These are phyloP conservation scores for Isotomurus palustris DNA, from an alignment of 2,888 invertebrate species.

Conservation along the genomic window DNA sequence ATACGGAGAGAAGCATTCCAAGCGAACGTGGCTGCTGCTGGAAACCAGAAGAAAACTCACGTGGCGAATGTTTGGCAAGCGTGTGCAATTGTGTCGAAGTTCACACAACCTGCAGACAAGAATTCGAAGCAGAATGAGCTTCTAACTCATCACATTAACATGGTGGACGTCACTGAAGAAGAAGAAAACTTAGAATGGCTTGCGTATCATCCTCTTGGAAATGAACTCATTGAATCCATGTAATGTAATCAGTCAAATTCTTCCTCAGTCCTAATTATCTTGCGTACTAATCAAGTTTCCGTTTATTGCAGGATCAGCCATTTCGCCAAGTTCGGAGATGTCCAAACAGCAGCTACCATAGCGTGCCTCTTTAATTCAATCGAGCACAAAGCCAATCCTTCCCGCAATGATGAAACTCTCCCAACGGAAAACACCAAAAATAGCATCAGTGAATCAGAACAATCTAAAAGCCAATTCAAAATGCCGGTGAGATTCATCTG, in stretches of 20 bases:
- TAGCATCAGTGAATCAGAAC: too few species aligned
- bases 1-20: constrained; percentile 17
- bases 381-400: constrained; percentile 11
- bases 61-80: constrained; percentile 40
- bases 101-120: constrained; percentile 12
- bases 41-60: constrained; percentile 19
- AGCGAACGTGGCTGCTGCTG: constrained; percentile 30
- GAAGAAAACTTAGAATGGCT: constrained; percentile 71
- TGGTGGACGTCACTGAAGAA: constrained; percentile 51
- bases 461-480: too few species aligned
- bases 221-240: constrained; percentile 77
- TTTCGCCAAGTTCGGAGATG: constrained; percentile 60
- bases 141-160: constrained; percentile 25
- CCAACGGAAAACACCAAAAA: too few species aligned
- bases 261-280: background rate
- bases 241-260: constrained; percentile 51
- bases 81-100: constrained; percentile 34
- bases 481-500: too few species aligned
- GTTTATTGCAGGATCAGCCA: constrained; percentile 63
- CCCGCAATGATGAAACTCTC: too few species aligned
- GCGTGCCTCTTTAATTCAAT: constrained; percentile 34
- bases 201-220: constrained; percentile 76
- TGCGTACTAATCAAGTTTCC: background rate
- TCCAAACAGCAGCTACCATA: constrained; percentile 77
- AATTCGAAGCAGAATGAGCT: background rate